Evolutionary conservation across 2,888 invertebrate species (phyloP).

Genomic region (Heliconius ethilla): DNA sequence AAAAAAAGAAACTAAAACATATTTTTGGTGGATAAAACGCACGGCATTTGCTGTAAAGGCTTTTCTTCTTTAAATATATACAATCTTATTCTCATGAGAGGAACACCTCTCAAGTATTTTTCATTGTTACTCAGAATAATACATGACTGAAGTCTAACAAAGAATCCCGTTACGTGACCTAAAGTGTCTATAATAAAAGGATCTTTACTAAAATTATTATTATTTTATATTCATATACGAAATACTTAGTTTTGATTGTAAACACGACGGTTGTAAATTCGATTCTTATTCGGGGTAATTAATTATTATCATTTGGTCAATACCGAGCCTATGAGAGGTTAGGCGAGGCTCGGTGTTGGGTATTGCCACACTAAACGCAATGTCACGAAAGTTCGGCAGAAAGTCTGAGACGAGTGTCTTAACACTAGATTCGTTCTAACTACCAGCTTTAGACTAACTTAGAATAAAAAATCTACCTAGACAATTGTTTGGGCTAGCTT

Average conservation of each 20-base stretch:
- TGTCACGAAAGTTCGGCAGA: background rate
- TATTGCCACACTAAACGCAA: no score
- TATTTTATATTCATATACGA: background rate
- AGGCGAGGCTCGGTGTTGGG: no score
- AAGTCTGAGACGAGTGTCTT: background rate
- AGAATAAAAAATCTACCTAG: no score
- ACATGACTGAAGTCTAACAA: slow-evolving; percentile 16
- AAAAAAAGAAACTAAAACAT: background rate
- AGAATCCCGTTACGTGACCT: background rate
- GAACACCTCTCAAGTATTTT: slow-evolving; percentile 18
- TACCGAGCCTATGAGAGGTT: no score
- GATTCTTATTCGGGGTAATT: background rate
- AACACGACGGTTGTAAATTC: background rate
- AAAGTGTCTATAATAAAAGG: slow-evolving; percentile 3
- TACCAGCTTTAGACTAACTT: no score
- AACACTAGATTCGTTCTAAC: background rate
- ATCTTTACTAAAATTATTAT: background rate
- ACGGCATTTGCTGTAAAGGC: slow-evolving; percentile 3
- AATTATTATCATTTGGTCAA: no score
- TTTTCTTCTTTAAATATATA: slow-evolving; percentile 20
- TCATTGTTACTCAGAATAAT: slow-evolving; percentile 26
- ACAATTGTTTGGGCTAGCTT: no score
- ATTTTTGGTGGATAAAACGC: background rate
- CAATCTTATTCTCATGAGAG: slow-evolving; percentile 25
- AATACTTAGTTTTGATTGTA: background rate